Base-by-base conservation (phyloP, 2,113 vertebrate genomes). In the Syngnathus typhle region DNA sequence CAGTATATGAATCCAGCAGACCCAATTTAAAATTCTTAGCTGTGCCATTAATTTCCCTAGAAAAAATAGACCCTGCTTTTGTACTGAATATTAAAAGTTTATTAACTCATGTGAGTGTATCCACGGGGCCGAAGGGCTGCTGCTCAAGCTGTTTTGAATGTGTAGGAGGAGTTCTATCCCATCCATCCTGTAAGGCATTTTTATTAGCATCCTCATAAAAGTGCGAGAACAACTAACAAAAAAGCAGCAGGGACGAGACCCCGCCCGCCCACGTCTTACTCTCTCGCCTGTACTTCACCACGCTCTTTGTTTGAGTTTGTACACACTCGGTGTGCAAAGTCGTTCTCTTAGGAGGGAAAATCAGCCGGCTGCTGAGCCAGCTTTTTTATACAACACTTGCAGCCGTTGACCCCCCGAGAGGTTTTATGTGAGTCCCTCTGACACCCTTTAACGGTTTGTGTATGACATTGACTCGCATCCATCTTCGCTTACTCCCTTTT, bases 391-490 rank as follows among this genome's bases (percentile, higher is more conserved):
- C 19, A 8, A 52, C 2, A 21, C 27, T 58, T 18, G 13, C 32
- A 15, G 32, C 27, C 27, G 13, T 58, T 58, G 16, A 58, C 55
- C 27, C 55, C 55, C 55, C 36, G 55, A 27, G 55, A 58, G 23
- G 16, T 58, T 58, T 58, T 58, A 58, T 18, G 27, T 7, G 27
- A 58, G 27, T 58, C 27, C 32, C 55, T 32, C 2, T 32, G 8
- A 36, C 27, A 58, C 55, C 15, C 55, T 58, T 58, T 58, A 36
- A 58, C 36, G 55, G 55, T 7, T 36, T 8, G 13, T 36, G 27
- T 36, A 58, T 36, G 55, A 58, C 55, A 58, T 58, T 58, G 55
- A 37, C 55, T 56, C 55, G 16, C 55, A 58, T 36, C 55, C 27
- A 16, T 36, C 55, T 58, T 58, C 37, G 15, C 55, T 58, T 36